These are phyloP conservation scores for Seriola rivoliana DNA, from an alignment of 2,113 vertebrate species.

Conservation along the genomic window DNA sequence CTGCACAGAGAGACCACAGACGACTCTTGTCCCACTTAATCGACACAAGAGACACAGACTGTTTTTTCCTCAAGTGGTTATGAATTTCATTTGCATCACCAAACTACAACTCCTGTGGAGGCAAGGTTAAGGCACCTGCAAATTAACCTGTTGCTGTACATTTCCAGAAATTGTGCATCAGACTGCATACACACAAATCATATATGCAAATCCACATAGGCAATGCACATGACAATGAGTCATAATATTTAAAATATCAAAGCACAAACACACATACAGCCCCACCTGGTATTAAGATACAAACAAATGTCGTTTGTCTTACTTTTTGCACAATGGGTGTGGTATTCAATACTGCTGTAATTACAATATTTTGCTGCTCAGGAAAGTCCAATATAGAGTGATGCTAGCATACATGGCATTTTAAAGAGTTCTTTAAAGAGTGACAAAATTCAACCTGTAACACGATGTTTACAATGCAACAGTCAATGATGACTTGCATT, in stretches of 20 bases:
- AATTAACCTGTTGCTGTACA: conserved; percentile 57
- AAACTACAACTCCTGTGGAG: conserved; percentile 56
- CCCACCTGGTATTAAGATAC: conserved; percentile 2
- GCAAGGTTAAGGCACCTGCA: conserved; percentile 65
- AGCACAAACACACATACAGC: conserved; percentile 1
- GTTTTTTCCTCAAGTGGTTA: conserved; percentile 78
- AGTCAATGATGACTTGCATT: background rate
- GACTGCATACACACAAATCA: conserved; percentile 20
- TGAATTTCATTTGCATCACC: conserved; percentile 78
- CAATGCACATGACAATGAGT: background rate
- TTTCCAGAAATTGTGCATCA: conserved; percentile 10
- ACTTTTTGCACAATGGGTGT: conserved; percentile 24
- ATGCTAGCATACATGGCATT: conserved; percentile 29
- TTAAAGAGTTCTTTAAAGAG: conserved; percentile 35
- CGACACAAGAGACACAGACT: conserved; percentile 73
- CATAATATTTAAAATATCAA: conserved; percentile 28
- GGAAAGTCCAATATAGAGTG: conserved; percentile 29
- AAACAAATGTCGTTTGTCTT: conserved; percentile 10
- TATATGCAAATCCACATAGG: conserved; percentile 1
- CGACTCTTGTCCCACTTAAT: conserved; percentile 73
- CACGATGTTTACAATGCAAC: background rate
- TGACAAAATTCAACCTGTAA: conserved; percentile 8
- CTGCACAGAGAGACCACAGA: conserved; percentile 65
- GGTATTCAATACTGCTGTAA: conserved; percentile 12
- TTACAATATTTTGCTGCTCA: conserved; percentile 13